These are phyloP conservation scores for Sitophilus oryzae DNA, from an alignment of 1,140 invertebrate species.

Conservation along the genomic window DNA sequence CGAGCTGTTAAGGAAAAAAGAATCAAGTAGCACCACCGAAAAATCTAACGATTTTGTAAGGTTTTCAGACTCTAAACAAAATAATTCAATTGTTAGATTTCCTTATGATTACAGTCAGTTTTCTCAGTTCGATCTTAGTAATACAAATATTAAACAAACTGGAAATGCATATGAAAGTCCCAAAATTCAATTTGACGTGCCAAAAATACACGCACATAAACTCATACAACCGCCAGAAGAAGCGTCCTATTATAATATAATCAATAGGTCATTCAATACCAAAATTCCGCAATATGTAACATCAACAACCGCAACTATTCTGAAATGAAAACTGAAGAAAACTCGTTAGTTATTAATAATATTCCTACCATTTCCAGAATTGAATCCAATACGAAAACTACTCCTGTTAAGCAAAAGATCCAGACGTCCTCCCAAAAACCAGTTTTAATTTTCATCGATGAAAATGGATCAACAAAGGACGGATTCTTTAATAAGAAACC, in stretches of 20 bases:
- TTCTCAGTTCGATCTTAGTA: too few relatives aligned
- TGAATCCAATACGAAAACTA: background rate
- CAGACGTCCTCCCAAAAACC: constrained; percentile 18
- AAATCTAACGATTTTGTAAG: constrained; percentile 4
- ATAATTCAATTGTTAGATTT: constrained; percentile 12
- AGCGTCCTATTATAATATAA: background rate
- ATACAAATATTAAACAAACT: too few relatives aligned
- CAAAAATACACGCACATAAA: too few relatives aligned
- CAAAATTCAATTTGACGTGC: too few relatives aligned
- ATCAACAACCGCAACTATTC: background rate
- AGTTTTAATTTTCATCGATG: constrained; percentile 25
- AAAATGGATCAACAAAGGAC: constrained; percentile 14
- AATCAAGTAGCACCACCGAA: constrained; percentile 27
- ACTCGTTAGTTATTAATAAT: background rate
- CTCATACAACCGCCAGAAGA: too few relatives aligned
- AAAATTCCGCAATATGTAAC: background rate
- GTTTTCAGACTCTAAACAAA: constrained; percentile 12
- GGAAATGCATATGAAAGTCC: too few relatives aligned
- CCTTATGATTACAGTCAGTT: constrained; percentile 6
- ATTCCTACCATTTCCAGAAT: background rate
- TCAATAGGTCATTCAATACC: background rate
- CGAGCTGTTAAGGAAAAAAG: constrained; percentile 35
- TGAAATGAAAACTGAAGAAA: constrained; percentile 16
- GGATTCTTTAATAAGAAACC: constrained; percentile 15
- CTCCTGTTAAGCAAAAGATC: background rate